Base-by-base conservation (phyloP, 2,888 invertebrate genomes). In the Ernsta delagoae region DNA sequence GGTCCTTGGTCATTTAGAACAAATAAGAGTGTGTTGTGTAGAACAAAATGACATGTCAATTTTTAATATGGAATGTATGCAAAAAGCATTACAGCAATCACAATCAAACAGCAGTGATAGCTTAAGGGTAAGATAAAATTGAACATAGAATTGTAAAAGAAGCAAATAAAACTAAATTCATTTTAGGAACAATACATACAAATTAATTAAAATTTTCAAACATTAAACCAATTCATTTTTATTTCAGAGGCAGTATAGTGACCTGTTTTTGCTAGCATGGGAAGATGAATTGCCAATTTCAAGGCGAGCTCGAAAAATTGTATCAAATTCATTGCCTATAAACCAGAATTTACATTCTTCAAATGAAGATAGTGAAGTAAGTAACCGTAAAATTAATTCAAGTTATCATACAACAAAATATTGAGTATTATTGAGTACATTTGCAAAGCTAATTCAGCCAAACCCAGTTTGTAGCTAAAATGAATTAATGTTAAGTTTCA, bases 1-100 rank as follows among this genome's bases (percentile, higher is more conserved):
- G 94, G 97, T 99, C 74, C 94, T 99, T 78, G 96, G 97, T 70
- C 99, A 99, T 91, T 94, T 99, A 82, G 99, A 99, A 86, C 97
- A 97, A 89, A 95, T 98, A 93, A 94, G 98, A 82, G 93, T 96
- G 76, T 96, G 96, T 82, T 97, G 97, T 83, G 94, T 95, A 72
- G 93, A 94, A 76, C 94, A 94, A 79, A 94, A 96, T 73, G 96
- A 96, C 75, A 95, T 96, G 87, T 96, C 96, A 70, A 95, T 98
- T 82, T 98, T 98, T 87, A 97, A 97, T 75, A 95, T 97, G 88
- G 98, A 98, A 85, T 96, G 96, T 78, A 97, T 99, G 96, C 98
- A 98, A 88, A 96, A 97, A 83, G 98, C 98, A 45, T 92, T 99
- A 74, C 97, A 98, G 81, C 96, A 97, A 77, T 97, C 98, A 36